Base-by-base conservation (phyloP, 2,888 invertebrate genomes). In the Cerceris ruficornis region DNA sequence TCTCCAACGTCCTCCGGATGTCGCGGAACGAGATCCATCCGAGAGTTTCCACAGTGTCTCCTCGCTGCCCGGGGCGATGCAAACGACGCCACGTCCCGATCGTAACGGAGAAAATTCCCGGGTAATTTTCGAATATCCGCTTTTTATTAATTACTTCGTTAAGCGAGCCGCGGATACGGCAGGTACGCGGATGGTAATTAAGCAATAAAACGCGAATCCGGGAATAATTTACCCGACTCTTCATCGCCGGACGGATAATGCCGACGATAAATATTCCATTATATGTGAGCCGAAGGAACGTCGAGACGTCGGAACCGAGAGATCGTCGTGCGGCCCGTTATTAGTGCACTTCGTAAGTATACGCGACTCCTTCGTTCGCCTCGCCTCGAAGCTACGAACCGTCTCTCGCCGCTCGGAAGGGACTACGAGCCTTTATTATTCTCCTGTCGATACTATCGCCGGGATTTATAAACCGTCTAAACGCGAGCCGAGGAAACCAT, bases 361-460 rank as follows among this genome's bases (percentile, higher is more conserved):
- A 50, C 9, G 41, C 64, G 55, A 65, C 42, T 70, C 28, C 13
- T 72, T 66, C 41, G 9, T 55, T 39, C 39, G 50, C 41, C 28
- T 14, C 41, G 11, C n/a, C 7, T 7, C 58, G 57, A 59, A 69
- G 59, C 49, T 49, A 46, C 42, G 69, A n/a, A 62, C 46, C 57
- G 62, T 75, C 61, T 71, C 60, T 66, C 78, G 81, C 62, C 57
- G 73, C 76, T 13, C 69, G 75, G 69, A 28, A 28, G 28, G 39
- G 66, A 75, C 76, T 55, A 64, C 8, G n/a, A 43, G 64, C 55
- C 74, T 83, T 83, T 83, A 81, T 78, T 78, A 81, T 74, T 59
- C 64, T 77, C 72, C 11, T 71, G 67, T 39, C 57, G 76, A 78
- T 81, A 68, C 58, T 66, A 81, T 81, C 76, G 68, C 7, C 49